Conservation (phyloP, 2,113 vertebrate genomes). For the Neogobius melanostomus region DNA sequence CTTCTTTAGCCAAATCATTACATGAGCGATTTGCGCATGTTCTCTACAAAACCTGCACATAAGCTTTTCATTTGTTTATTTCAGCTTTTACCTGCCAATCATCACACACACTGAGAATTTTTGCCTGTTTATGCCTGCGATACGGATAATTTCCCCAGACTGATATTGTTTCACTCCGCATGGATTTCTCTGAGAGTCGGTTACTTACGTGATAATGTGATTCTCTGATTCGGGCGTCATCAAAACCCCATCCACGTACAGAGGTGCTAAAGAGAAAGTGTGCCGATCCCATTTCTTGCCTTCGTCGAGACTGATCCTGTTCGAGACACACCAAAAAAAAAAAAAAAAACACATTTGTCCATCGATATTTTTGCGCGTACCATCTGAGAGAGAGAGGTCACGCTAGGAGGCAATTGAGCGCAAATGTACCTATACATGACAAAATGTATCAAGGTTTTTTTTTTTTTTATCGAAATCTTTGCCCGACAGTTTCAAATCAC, state of each 20-base stretch:
- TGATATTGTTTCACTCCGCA: constrained; percentile 29
- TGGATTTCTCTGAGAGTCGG: constrained; percentile 38
- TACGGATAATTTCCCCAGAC: constrained; percentile 7
- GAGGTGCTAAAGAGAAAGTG: constrained; percentile 87
- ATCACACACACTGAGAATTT: neutral
- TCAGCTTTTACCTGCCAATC: neutral
- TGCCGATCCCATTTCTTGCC: constrained; percentile 92
- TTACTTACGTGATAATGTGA: constrained; percentile 94
- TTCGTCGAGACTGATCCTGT: constrained; percentile 94
- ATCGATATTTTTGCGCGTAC: constrained; percentile 14
- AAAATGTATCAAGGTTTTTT: constrained; percentile 56
- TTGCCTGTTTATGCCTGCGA: constrained; percentile 23
- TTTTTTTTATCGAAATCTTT: neutral
- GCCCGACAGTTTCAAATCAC: constrained; percentile 56
- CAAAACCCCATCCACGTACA: constrained; percentile 94
- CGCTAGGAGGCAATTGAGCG: constrained; percentile 6
- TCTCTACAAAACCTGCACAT: neutral
- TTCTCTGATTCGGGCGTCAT: constrained; percentile 92
- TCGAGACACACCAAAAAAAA: constrained; percentile 12
- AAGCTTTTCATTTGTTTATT: neutral
- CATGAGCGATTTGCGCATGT: neutral
- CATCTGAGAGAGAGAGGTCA: constrained; percentile 54
- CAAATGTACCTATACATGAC: constrained; percentile 48
- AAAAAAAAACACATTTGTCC: constrained; percentile 36
- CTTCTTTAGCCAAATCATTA: neutral